phyloP scores from a whole-genome alignment of 2,888 invertebrate genomes.

The Platycnemis pennipes region DNA sequence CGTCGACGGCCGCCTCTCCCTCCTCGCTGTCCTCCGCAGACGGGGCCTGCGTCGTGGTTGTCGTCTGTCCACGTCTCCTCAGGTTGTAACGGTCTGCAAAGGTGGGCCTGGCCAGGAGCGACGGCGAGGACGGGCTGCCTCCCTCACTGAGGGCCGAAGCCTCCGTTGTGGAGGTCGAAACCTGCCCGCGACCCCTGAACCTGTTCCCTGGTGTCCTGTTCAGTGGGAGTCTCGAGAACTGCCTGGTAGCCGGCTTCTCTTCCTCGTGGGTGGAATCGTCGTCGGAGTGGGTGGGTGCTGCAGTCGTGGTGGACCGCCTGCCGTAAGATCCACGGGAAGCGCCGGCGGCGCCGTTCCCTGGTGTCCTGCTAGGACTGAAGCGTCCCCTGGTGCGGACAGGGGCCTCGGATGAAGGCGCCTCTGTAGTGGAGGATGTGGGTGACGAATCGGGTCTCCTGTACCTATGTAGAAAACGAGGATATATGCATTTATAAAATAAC shows the following conservation, averaged over 20 bases:
- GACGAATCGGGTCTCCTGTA: conserved; percentile 76
- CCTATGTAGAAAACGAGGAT: too few relatives aligned
- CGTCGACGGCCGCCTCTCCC: conserved; percentile 76
- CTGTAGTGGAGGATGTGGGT: conserved; percentile 73
- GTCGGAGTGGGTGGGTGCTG: conserved; percentile 70
- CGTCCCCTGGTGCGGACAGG: conserved; percentile 74
- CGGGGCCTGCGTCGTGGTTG: conserved; percentile 78
- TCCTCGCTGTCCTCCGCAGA: conserved; percentile 78
- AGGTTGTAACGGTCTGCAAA: conserved; percentile 71
- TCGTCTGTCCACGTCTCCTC: conserved; percentile 76
- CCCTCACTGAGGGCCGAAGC: neutral
- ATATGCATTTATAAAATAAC: too few relatives aligned
- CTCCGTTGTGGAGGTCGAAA: conserved; percentile 70
- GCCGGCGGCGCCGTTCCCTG: conserved; percentile 53
- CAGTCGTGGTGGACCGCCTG: conserved; percentile 71
- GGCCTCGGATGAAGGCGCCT: conserved; percentile 76
- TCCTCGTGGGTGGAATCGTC: conserved; percentile 76
- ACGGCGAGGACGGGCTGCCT: conserved; percentile 30
- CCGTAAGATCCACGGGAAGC: conserved; percentile 71
- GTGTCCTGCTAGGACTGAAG: conserved; percentile 71
- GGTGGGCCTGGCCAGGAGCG: conserved; percentile 61
- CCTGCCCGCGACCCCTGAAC: conserved; percentile 59
- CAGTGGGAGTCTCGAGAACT: conserved; percentile 34
- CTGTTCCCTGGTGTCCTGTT: conserved; percentile 42
- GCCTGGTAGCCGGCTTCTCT: conserved; percentile 74